Base-by-base conservation (phyloP, 2,797 vertebrate species). In the Numenius phaeopus region DNA sequence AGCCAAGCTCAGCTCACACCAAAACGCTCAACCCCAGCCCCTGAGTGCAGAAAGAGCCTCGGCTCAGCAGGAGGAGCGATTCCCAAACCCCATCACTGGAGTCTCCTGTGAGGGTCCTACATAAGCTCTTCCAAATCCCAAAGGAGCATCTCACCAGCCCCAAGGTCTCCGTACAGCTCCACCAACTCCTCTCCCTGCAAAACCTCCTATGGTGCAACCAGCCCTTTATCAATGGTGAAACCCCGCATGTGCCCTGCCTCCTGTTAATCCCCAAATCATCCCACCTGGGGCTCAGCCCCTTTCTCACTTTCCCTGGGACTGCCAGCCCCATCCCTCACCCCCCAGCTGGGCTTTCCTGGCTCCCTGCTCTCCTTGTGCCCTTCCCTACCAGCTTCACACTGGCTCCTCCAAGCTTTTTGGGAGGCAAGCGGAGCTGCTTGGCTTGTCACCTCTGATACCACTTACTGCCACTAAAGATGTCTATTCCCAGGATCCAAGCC, bases 201-300 rank as follows among this genome's bases (percentile, higher is more conserved):
- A 80, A 1, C 58, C 10, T 13, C 7, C 20, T 0, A 0, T 3
- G 2, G 3, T 0, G 3, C 23, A 9, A 4, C 18, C 73, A 54
- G 21, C 32, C 24, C 42, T 17, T 64, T 50, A 34, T 29, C 22
- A 8, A 39, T n/a, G 30, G 61, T 15, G 19, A 22, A 75, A 57
- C 39, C 34, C n/a, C 0, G 1, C 14, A 2, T 16, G 47, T 66
- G 65, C 30, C 52, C 70, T 26, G 40, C 20, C 39, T 27, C 22
- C 32, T 73, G 55, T 39, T 65, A 12, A 52, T 55, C 13, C 46
- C 44, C 67, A 47, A 34, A n/a, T 39, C 2, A 0, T 5, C 34
- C 42, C 90, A 47, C 20, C 24, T 52, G 58, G 57, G 26, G 46
- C 39, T 65, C 40, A 52, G 16, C 50, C 32, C 27, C 40, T 8